Conservation (phyloP, 2,888 invertebrate species). For the Lycia hirtaria region DNA sequence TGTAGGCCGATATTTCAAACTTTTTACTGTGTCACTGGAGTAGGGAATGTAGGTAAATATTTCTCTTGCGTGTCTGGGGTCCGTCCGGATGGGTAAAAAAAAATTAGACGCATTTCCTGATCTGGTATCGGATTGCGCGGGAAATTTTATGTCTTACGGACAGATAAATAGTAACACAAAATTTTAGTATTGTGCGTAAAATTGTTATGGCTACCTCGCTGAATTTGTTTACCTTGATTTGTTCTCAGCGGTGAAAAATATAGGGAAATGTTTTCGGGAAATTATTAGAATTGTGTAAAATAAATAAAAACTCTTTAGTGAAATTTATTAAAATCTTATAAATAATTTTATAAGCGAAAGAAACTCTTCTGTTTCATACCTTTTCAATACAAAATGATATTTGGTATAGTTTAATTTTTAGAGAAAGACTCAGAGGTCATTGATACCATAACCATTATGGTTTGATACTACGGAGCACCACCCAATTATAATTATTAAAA, state of each 20-base stretch:
- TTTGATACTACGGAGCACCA: too few species aligned
- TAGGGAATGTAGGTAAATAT: conserved; percentile 32
- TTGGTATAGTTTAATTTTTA: too few species aligned
- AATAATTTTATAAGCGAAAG: too few species aligned
- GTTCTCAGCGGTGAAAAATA: neutral
- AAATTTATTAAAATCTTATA: too few species aligned
- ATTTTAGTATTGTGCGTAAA: conserved; percentile 10
- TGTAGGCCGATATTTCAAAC: conserved; percentile 32
- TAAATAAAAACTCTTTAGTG: too few species aligned
- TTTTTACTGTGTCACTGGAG: conserved; percentile 42
- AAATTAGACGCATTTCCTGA: conserved; percentile 16
- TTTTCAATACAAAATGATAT: too few species aligned
- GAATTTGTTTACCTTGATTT: conserved; percentile 8
- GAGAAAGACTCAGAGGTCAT: too few species aligned
- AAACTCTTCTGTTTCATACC: too few species aligned
- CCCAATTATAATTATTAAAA: too few species aligned
- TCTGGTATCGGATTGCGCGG: conserved; percentile 9
- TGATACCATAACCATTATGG: too few species aligned
- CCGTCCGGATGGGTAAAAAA: conserved; percentile 14
- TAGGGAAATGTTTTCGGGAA: neutral
- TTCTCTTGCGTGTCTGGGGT: conserved; percentile 18
- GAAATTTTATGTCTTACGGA: conserved; percentile 6
- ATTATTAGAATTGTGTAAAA: too few species aligned
- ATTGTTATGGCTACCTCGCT: conserved; percentile 4
- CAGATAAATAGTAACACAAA: conserved; percentile 13